A percentile compares a stretch with the other conserved stretches of the same genome.
Conservation (phyloP, 2,113 vertebrate genomes). For the Taxidea taxus region DNA sequence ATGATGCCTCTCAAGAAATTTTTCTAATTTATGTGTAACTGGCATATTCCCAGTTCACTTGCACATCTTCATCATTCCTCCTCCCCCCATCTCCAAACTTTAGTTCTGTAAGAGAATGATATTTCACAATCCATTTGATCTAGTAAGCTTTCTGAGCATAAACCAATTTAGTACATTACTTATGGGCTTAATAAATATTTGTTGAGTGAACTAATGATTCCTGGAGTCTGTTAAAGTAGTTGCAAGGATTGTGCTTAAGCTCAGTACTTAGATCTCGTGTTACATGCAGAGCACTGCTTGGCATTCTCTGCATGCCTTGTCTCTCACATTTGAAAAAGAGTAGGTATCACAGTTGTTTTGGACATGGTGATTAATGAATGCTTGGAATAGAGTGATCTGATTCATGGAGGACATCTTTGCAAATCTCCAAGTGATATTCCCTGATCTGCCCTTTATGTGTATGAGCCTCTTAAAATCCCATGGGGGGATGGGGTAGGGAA, state of each 20-base stretch:
- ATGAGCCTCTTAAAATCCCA: not conserved
- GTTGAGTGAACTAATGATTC: not conserved
- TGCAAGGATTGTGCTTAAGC: not conserved
- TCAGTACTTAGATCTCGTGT: not conserved
- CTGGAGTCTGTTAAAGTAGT: not conserved
- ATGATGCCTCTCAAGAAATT: not conserved
- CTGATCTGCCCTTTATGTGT: not conserved
- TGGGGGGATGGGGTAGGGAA: not conserved
- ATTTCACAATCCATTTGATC: not conserved
- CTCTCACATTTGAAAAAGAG: not conserved
- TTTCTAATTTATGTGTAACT: not conserved
- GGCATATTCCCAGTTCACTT: not conserved
- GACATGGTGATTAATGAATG: not conserved
- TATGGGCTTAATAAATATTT: slow-evolving; percentile 16
- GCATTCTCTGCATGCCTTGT: not conserved
- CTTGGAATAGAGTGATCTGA: not conserved
- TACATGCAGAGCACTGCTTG: not conserved
- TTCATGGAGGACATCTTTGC: not conserved
- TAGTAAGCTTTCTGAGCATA: not conserved
- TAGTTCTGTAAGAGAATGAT: not conserved
- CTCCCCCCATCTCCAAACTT: not conserved
- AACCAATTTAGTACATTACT: not conserved
- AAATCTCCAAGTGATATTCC: not conserved
- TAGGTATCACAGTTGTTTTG: not conserved
- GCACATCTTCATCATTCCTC: not conserved